Conservation (phyloP, 2,113 vertebrate species). For the Emydocephalus ijimae region DNA sequence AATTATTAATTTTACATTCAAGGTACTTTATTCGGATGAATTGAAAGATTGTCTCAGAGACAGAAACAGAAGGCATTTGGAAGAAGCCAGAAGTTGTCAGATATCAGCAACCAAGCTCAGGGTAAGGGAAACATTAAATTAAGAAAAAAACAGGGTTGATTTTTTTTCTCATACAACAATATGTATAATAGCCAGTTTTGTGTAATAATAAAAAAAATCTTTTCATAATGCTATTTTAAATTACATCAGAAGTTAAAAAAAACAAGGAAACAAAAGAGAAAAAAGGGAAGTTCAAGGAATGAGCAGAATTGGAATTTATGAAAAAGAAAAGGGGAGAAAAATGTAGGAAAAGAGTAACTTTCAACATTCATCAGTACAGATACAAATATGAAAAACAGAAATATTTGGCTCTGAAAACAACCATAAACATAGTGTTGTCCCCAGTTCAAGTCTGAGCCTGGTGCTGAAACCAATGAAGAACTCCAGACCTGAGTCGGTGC, state of each 20-base stretch:
- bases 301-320: neutral
- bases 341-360: neutral
- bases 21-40: neutral
- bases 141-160: neutral
- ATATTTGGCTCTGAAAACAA: neutral
- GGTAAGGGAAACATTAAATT: neutral
- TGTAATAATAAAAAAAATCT: neutral
- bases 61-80: neutral
- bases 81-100: neutral
- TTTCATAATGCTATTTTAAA: neutral
- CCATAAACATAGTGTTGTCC: neutral
- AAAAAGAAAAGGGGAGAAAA: neutral
- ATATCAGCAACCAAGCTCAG: neutral
- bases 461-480: neutral
- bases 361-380: neutral
- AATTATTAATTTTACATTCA: neutral
- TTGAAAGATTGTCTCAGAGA: neutral
- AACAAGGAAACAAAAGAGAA: neutral
- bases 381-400: neutral
- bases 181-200: neutral
- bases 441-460: neutral
- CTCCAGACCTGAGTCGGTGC: neutral
- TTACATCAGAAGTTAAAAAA: neutral
- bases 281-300: neutral
- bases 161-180: neutral